These are phyloP conservation scores for Melanitta fusca DNA, from an alignment of 2,797 vertebrate species.

Conservation along the genomic window DNA sequence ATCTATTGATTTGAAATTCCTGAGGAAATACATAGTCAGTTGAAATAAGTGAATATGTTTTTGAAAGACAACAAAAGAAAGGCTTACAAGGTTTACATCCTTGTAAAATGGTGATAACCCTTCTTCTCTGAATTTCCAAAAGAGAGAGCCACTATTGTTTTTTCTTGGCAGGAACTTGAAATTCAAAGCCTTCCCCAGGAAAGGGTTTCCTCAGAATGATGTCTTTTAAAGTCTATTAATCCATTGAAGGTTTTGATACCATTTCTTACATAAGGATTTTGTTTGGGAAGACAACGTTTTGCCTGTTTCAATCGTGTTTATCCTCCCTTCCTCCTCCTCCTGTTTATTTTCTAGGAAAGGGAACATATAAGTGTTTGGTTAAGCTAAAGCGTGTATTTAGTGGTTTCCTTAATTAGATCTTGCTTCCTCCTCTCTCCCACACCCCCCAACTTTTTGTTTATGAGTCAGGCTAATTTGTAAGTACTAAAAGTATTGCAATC, in stretches of 20 bases:
- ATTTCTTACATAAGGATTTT: background rate
- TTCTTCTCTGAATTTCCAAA: background rate
- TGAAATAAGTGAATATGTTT: background rate
- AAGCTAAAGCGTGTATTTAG: background rate
- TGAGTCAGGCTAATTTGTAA: background rate
- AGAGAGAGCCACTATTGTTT: background rate
- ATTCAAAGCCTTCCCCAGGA: background rate
- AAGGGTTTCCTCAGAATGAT: background rate
- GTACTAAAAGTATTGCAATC: background rate
- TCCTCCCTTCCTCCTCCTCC: background rate
- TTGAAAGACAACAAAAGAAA: background rate
- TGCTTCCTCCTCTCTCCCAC: background rate
- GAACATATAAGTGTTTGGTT: background rate
- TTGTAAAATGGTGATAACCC: background rate
- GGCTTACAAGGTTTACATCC: background rate
- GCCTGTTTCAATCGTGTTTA: background rate
- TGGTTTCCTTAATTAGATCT: slow-evolving; percentile 39
- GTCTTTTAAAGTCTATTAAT: background rate
- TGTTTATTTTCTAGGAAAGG: background rate
- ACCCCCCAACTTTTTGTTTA: slow-evolving; percentile 1
- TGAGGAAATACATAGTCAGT: background rate
- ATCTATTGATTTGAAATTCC: background rate
- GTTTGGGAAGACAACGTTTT: background rate
- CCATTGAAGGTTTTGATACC: background rate
- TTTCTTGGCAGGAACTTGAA: background rate